Conservation (phyloP, 2,113 vertebrate genomes). For the Trogon melanurus region DNA sequence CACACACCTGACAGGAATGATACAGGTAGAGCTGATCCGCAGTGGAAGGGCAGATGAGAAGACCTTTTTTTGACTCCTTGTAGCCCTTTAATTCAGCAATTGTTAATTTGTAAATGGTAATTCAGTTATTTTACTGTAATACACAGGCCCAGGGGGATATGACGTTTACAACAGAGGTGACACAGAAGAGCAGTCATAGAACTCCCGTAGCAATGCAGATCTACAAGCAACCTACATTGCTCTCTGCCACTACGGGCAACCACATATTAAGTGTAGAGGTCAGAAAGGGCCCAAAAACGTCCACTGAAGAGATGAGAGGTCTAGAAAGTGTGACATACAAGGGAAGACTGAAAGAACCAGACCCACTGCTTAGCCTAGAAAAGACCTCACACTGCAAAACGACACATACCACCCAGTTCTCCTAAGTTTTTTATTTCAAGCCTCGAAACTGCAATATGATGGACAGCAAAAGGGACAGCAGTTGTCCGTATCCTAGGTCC, state of each 20-base stretch:
- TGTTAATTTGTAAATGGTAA: not conserved
- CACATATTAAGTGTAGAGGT: not conserved
- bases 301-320: not conserved
- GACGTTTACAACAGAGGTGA: not conserved
- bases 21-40: not conserved
- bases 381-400: not conserved
- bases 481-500: not conserved
- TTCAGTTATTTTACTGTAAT: not conserved
- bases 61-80: not conserved
- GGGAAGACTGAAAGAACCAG: not conserved
- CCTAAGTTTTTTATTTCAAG: not conserved
- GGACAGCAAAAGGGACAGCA: not conserved
- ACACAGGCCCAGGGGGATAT: not conserved
- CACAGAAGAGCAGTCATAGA: not conserved
- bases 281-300: not conserved
- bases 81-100: conserved; percentile 5
- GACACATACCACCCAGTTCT: not conserved
- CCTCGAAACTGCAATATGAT: not conserved
- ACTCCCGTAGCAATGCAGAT: not conserved
- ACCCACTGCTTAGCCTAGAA: not conserved
- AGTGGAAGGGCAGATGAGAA: not conserved
- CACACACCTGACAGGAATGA: not conserved
- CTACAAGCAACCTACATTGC: not conserved
- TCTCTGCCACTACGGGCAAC: not conserved
- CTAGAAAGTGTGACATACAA: not conserved